Evolutionary conservation across 2,888 invertebrate species (phyloP).

Genomic region (Sericinus montela): DNA sequence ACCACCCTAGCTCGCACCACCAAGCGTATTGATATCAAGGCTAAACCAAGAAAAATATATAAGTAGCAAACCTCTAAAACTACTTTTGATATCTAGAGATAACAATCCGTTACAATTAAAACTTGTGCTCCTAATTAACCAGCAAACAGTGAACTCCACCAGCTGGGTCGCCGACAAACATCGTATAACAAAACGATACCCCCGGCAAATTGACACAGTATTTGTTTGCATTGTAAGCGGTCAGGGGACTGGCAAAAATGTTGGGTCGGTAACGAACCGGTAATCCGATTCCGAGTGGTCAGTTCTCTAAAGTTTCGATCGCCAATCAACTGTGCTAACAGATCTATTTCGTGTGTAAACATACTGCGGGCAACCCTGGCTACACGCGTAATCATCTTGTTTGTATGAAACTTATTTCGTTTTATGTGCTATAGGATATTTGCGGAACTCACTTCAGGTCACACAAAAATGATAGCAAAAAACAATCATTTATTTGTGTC

Average conservation of each 20-base stretch:
- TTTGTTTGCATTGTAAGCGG: slow-evolving; percentile 63
- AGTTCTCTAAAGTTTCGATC: slow-evolving; percentile 69
- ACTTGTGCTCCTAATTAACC: slow-evolving; percentile 21
- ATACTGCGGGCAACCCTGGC: slow-evolving; percentile 40
- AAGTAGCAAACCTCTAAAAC: not conserved
- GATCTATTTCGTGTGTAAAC: slow-evolving; percentile 66
- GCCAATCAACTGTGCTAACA: slow-evolving; percentile 70
- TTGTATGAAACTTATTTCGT: slow-evolving; percentile 18
- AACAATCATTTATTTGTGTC: too few relatives aligned
- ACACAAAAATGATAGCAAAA: too few relatives aligned
- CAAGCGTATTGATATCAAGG: too few relatives aligned
- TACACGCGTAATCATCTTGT: slow-evolving; percentile 13
- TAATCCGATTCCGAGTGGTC: slow-evolving; percentile 71
- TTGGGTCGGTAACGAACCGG: slow-evolving; percentile 60
- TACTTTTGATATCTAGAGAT: not conserved
- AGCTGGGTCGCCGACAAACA: slow-evolving; percentile 42
- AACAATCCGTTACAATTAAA: slow-evolving; percentile 22
- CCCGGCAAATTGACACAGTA: slow-evolving; percentile 38
- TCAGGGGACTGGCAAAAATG: slow-evolving; percentile 65
- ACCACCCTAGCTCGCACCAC: too few relatives aligned
- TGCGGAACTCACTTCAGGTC: too few relatives aligned
- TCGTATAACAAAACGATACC: slow-evolving; percentile 32
- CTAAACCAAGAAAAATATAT: too few relatives aligned
- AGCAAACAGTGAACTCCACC: slow-evolving; percentile 28
- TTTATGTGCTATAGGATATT: slow-evolving; percentile 18